Evolutionary conservation across 2,797 vertebrate species (phyloP).

Genomic region (Telmatherina bonti): DNA sequence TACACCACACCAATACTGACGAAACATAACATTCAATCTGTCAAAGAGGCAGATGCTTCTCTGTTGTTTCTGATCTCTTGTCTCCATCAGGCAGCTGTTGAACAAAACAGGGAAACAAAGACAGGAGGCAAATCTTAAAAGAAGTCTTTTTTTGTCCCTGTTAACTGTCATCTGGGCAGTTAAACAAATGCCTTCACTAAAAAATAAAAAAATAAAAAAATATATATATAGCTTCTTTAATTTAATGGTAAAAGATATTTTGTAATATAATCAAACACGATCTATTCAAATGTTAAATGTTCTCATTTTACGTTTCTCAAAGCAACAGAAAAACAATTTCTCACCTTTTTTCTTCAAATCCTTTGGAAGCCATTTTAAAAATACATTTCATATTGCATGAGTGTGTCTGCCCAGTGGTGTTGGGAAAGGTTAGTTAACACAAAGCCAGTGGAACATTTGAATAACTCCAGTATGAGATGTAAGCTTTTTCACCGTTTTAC

Average conservation of each 20-base stretch:
- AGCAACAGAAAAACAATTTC: neutral
- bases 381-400: too few relatives aligned
- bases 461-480: neutral
- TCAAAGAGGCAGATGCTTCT: constrained; percentile 70
- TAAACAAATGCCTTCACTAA: constrained; percentile 47
- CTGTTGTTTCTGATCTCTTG: constrained; percentile 66
- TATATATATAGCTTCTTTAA: too few relatives aligned
- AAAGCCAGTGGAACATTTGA: neutral
- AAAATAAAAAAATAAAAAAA: too few relatives aligned
- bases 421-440: neutral
- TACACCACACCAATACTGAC: constrained; percentile 53
- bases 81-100: constrained; percentile 69
- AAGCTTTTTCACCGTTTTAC: neutral
- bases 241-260: too few relatives aligned
- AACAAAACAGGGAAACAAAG: constrained; percentile 54
- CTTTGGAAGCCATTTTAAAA: too few relatives aligned
- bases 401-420: neutral
- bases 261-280: too few relatives aligned
- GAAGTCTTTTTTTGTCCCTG: constrained; percentile 66
- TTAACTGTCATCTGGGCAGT: constrained; percentile 65
- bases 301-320: neutral
- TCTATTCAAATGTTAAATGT: too few relatives aligned
- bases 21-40: constrained; percentile 48
- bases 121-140: constrained; percentile 71
- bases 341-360: too few relatives aligned